Evolutionary conservation across 2,888 invertebrate species (phyloP), one percentile per base, ranked within the genome.

Genomic region (Epistrophella euchroma): DNA sequence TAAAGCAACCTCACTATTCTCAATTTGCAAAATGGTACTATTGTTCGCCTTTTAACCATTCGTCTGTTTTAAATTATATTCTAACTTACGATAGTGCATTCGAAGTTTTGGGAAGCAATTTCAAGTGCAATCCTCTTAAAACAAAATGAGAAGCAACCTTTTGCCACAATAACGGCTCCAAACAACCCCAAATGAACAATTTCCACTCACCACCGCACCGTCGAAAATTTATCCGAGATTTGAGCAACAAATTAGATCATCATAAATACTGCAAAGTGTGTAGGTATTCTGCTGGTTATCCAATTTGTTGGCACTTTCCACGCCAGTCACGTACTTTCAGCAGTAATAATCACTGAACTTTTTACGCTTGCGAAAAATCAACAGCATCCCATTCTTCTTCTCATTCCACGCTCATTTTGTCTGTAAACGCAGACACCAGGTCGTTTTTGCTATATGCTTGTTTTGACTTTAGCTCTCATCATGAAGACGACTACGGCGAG

Each of bases 321-420:
- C 90, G 89, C 90, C 90, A 92, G 91, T 91, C 91, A 91, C 91
- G 91, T 91, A 91, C 90, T 90, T 89, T 89, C 90, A 90, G 68
- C 91, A 91, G 91, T 91, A 91, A 92, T 91, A 91, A 91, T 91
- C 91, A 92, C 92, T 91, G 91, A 91, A 91, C 90, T 92, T 92
- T 90, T 89, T 88, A 89, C 82, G 84, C 84, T 74, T 72, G 74
- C 60, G 70, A 74, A 82, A 86, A 86, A 82, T 82, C 86, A 86
- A 86, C 86, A 86, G 28, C 45, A 58, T n/a, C 37, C n/a, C 55
- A 45, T 40, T 55, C 32, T 64, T 50, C 52, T 58, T 35, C 47
- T 47, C 9, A 56, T 64, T 70, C 79, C 47, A 68, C 60, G 9
- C 60, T 70, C 71, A 35, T 73, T 52, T 76, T 72, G 76, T 85